phyloP scores from a whole-genome alignment of 2,113 vertebrate species.

The Ornithorhynchus anatinus region DNA sequence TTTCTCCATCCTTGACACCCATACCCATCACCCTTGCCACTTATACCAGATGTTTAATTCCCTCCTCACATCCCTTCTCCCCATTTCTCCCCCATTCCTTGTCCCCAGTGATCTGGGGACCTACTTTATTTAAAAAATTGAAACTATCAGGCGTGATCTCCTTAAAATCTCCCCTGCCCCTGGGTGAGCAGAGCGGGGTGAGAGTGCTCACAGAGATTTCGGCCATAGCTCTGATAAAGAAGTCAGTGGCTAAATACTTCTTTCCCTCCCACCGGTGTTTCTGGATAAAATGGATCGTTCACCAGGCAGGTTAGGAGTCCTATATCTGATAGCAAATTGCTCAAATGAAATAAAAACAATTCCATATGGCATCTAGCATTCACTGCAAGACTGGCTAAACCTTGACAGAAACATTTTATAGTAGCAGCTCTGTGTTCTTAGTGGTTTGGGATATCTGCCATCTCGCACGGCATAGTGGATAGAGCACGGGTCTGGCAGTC shows the following conservation, averaged over 20 bases:
- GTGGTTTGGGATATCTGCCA: background rate
- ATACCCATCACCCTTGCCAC: too few species aligned
- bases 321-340: background rate
- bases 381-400: background rate
- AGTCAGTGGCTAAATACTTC: background rate
- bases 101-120: too few species aligned
- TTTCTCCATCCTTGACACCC: too few species aligned
- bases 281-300: conserved; percentile 1
- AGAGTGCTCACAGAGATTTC: too few species aligned
- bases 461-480: background rate
- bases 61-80: too few species aligned
- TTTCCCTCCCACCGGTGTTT: background rate
- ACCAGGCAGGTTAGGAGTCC: background rate
- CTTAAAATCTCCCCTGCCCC: too few species aligned
- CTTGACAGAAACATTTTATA: accelerated
- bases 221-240: accelerated
- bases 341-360: background rate
- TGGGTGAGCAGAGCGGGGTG: too few species aligned
- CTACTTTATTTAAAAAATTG: too few species aligned
- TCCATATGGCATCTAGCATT: background rate
- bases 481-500: too few species aligned
- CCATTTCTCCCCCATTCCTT: too few species aligned
- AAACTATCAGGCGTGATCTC: too few species aligned
- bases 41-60: too few species aligned
- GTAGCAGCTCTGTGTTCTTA: background rate